phyloP scores from a whole-genome alignment of 1,140 invertebrate genomes.

The Ceratoteleas bidentatus region DNA sequence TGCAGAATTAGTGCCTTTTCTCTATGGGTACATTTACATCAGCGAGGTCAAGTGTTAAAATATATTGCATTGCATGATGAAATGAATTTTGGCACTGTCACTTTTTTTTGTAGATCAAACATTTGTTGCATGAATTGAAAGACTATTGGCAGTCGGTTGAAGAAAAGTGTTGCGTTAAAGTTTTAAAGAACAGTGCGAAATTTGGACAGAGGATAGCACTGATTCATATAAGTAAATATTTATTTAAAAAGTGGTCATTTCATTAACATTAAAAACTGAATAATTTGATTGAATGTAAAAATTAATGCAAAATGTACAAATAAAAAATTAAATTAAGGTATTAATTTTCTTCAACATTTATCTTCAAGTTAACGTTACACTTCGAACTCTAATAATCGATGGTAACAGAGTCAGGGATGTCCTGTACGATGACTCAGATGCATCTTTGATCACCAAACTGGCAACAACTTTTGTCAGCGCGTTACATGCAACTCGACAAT shows the following conservation, averaged over 20 bases:
- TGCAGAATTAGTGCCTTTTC: conserved; percentile 37
- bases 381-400: conserved; percentile 36
- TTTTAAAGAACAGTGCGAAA: conserved; percentile 25
- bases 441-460: background rate
- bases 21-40: conserved; percentile 45
- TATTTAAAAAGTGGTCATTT: background rate
- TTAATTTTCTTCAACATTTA: background rate
- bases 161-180: conserved; percentile 35
- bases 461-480: conserved; percentile 3
- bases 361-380: conserved; percentile 29
- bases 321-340: background rate
- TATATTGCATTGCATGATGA: background rate
- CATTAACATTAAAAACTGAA: background rate
- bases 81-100: background rate
- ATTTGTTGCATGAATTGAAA: conserved; percentile 32
- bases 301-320: too few relatives aligned
- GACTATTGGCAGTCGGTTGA: conserved; percentile 31
- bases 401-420: conserved; percentile 23
- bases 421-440: background rate
- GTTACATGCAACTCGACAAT: conserved; percentile 15
- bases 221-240: conserved; percentile 21
- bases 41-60: conserved; percentile 33
- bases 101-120: conserved; percentile 13
- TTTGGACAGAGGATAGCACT: conserved; percentile 29
- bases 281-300: background rate